phyloP scores from a whole-genome alignment of 1,140 invertebrate species.

The Thaumatotibia leucotreta region DNA sequence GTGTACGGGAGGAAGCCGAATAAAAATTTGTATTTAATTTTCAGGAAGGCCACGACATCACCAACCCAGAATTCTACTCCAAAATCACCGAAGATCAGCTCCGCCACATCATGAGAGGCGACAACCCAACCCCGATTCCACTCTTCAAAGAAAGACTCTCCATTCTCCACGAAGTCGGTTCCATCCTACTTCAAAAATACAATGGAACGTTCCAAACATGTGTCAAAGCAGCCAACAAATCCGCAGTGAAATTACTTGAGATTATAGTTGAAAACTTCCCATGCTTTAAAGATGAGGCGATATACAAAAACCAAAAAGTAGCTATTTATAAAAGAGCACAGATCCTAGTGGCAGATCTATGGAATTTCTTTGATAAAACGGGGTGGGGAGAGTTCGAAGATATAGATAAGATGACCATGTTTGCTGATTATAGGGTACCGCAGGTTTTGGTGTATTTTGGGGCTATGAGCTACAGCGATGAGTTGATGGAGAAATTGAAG shows the following conservation, averaged over 20 bases:
- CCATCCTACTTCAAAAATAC: slow-evolving; percentile 86
- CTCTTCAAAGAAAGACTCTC: slow-evolving; percentile 85
- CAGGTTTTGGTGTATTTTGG: slow-evolving; percentile 93
- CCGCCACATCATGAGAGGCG: slow-evolving; percentile 84
- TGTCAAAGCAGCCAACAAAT: slow-evolving; percentile 83
- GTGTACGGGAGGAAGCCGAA: no score
- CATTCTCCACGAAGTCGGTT: slow-evolving; percentile 89
- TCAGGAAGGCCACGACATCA: slow-evolving; percentile 86
- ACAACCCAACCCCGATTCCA: slow-evolving; percentile 82
- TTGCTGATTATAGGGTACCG: slow-evolving; percentile 97
- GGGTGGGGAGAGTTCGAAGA: slow-evolving; percentile 89
- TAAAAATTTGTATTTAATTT: slow-evolving; percentile 46
- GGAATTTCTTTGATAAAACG: slow-evolving; percentile 90
- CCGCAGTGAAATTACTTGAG: slow-evolving; percentile 85
- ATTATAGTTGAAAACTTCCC: slow-evolving; percentile 89
- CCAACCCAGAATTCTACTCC: slow-evolving; percentile 87
- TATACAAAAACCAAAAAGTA: slow-evolving; percentile 83
- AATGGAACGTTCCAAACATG: slow-evolving; percentile 90
- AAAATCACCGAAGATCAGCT: slow-evolving; percentile 83
- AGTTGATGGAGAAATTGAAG: slow-evolving; percentile 82
- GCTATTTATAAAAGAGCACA: slow-evolving; percentile 95
- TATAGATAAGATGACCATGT: slow-evolving; percentile 94
- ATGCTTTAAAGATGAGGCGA: slow-evolving; percentile 89
- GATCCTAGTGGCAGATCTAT: slow-evolving; percentile 95
- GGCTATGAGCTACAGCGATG: slow-evolving; percentile 86